Evolutionary conservation across 2,888 invertebrate species (phyloP), one percentile per base, ranked within the genome.

Genomic region (Athripsodes cinereus): DNA sequence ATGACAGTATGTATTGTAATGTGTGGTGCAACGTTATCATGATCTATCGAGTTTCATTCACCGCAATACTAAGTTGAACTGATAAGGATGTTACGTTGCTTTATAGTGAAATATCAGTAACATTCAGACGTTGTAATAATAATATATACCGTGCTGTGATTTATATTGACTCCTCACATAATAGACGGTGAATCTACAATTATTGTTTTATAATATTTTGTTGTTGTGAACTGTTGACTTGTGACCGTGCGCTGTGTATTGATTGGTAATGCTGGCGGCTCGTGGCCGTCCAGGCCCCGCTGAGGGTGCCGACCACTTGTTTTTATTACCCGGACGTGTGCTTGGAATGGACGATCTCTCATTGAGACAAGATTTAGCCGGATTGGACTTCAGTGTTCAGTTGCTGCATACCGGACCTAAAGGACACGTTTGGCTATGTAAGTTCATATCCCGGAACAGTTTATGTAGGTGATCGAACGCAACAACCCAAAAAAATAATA

Each of bases 341-440:
- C 72, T 80, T 57, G 71, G 71, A 63, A 81, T 81, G 80, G 80
- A 80, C 69, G 77, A 76, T 63, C 72, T 72, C 34, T 76, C 76
- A 64, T 71, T 81, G 57, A 72, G 78, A 57, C 76, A 79, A 68
- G 81, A 81, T 66, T 73, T 81, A 53, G 80, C 79, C 56, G 77
- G 79, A 55, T 72, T 80, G 55, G 78, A 80, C 68, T 80, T 81
- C 69, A 77, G 76, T 66, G 72, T 76, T 55, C 76, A 78, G 63
- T 72, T 79, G 20, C 72, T 80, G 62, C 79, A 78, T 68, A 75
- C 75, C 55, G 80, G 79, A 54, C 80, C 80, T 31, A 74, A 75
- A 66, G 81, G 80, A 68, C 80, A 80, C 72, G 79, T 81, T 63
- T 81, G 80, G 80, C 77, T 80, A 69, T 80, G 80, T 80, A 72